These are phyloP conservation scores for Ligdia adustata DNA, from an alignment of 2,888 invertebrate species.

Conservation along the genomic window DNA sequence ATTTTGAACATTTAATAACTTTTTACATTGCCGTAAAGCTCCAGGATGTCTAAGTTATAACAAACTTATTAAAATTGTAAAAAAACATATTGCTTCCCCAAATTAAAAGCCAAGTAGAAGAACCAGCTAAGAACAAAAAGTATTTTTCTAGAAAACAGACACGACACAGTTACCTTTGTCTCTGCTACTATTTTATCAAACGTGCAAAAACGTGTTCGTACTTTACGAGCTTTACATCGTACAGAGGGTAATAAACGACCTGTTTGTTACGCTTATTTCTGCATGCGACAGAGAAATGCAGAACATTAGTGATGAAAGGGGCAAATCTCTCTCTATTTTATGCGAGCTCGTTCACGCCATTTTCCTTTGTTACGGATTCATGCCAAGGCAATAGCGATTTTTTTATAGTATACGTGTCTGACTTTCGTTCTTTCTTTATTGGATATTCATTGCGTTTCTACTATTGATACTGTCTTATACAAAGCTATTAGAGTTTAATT, in stretches of 20 bases:
- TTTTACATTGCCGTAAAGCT: too few species aligned
- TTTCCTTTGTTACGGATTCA: conserved; percentile 17
- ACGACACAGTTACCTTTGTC: background rate
- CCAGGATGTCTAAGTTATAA: too few species aligned
- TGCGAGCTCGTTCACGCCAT: conserved; percentile 19
- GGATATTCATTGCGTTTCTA: background rate
- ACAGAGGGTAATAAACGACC: conserved; percentile 37
- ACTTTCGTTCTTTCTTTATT: background rate
- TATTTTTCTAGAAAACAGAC: background rate
- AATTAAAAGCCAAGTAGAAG: too few species aligned
- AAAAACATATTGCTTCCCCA: too few species aligned
- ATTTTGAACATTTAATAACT: too few species aligned
- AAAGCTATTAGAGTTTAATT: too few species aligned
- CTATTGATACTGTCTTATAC: too few species aligned
- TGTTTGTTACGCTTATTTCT: conserved; percentile 34
- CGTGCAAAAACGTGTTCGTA: conserved; percentile 9
- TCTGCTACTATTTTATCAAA: conserved; percentile 4
- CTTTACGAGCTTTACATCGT: conserved; percentile 14
- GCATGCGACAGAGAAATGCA: conserved; percentile 32
- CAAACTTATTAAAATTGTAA: too few species aligned
- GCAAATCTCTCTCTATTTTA: conserved; percentile 28
- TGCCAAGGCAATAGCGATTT: conserved; percentile 9
- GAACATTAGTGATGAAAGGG: conserved; percentile 29
- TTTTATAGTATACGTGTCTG: conserved; percentile 1
- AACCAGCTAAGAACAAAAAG: too few species aligned